Evolutionary conservation across 37 sponge, comb jelly and placozoan genomes (phyloP), one percentile per base, ranked within the genome.

Genomic region (Ephydatia muelleri): DNA sequence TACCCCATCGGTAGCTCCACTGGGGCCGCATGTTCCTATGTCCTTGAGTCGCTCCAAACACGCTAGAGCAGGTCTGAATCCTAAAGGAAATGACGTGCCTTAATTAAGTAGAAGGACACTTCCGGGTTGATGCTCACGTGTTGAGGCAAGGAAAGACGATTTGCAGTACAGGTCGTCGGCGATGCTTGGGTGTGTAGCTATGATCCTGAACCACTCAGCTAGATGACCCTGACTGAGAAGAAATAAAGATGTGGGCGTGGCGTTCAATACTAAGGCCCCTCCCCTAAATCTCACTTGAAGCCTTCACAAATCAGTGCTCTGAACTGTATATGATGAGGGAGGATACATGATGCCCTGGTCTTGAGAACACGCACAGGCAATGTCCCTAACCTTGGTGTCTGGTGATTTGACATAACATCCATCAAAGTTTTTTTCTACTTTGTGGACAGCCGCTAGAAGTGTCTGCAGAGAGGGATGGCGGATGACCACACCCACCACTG

Each of bases 241-340:
- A 27, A 26, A 22, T 26, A 16, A 28, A 21, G 19, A 49, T 25
- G 72, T 35, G 27, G 23, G 39, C 47, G 48, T 36, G 69, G 12
- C 9, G 47, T 43, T 43, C 4, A 43, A 22, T 9, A 36, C 32
- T 0, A 2, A 36, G 13, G 38, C 21, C 35, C 29, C 49, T 49
- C 31, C 38, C 39, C 35, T 76, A 76, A 5, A 57, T 57, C 88
- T 88, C 49, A 88, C 85, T 89, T 89, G 90, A 89, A 89, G 26
- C 90, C 90, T 72, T 89, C 85, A 80, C 85, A 79, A 9, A 89
- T 73, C 29, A 89, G 48, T 9, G 90, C 80, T 66, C 87, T 47
- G 67, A 80, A 86, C 81, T 77, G 48, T 0, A 38, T 30, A 34
- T n/a, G 1, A 36, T 36, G 8, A 43, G 8, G 8, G 8, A 43